Percentiles rank a stretch among this genome's conserved stretches.
These are phyloP conservation scores for Gallinago nigripennis DNA, from an alignment of 2,797 vertebrate genomes.

Conservation along the genomic window DNA sequence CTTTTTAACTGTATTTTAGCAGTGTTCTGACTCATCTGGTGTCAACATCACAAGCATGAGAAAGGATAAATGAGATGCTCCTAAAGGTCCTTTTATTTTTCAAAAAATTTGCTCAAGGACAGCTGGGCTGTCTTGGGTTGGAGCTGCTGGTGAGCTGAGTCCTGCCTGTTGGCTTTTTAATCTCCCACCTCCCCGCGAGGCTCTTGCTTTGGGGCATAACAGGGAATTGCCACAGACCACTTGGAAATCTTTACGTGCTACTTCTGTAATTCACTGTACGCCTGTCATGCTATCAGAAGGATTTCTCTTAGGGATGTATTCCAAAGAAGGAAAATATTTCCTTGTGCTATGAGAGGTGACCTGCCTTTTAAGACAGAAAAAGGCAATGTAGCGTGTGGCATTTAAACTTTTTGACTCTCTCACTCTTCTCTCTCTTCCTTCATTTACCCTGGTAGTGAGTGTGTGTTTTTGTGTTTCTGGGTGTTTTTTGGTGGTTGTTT, in stretches of 20 bases:
- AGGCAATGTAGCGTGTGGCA: neutral
- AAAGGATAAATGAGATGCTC: neutral
- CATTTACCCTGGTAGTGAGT: neutral
- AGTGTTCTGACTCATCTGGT: neutral
- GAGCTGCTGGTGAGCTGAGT: neutral
- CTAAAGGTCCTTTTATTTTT: neutral
- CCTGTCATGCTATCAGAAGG: neutral
- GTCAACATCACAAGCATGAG: neutral
- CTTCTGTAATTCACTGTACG: neutral
- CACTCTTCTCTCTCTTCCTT: neutral
- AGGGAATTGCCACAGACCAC: conserved; percentile 9
- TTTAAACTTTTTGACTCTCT: neutral
- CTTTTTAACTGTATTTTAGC: neutral
- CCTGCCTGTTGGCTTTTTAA: neutral
- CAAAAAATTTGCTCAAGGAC: neutral
- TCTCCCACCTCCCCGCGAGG: neutral
- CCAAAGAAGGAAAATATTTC: neutral
- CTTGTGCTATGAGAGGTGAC: neutral
- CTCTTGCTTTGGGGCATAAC: neutral
- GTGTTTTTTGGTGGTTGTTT: too few species aligned
- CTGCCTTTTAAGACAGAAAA: neutral
- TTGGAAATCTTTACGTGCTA: neutral
- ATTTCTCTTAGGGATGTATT: neutral
- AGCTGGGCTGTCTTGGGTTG: neutral
- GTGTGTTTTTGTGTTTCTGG: neutral